phyloP scores from a whole-genome alignment of 2,797 vertebrate genomes.

The Brachyalestes nurse region DNA sequence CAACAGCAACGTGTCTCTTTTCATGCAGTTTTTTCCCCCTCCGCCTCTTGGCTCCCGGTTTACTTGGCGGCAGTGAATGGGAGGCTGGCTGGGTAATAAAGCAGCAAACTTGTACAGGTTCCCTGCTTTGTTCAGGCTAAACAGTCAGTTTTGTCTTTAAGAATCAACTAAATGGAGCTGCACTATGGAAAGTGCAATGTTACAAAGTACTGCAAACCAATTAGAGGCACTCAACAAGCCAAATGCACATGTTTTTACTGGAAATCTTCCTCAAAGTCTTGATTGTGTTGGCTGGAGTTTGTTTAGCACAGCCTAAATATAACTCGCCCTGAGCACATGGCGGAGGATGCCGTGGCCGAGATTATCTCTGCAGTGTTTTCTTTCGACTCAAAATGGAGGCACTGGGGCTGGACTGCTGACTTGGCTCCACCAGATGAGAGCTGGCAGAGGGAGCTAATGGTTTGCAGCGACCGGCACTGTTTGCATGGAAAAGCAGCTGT shows the following conservation, averaged over 20 bases:
- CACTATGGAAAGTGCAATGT: not conserved
- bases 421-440: conserved; percentile 47
- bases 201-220: not conserved
- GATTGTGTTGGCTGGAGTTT: conserved; percentile 6
- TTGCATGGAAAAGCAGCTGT: conserved; percentile 72
- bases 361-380: conserved; percentile 29
- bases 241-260: not conserved
- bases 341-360: conserved; percentile 20
- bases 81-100: conserved; percentile 42
- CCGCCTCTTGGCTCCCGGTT: conserved; percentile 18
- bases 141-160: conserved; percentile 13
- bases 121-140: conserved; percentile 35
- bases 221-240: conserved; percentile 1
- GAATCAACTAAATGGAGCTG: not conserved
- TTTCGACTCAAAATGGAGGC: conserved; percentile 40
- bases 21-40: not conserved
- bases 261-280: not conserved
- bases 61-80: conserved; percentile 31
- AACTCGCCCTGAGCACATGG: not conserved
- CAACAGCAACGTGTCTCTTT: not conserved
- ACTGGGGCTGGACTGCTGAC: conserved; percentile 48
- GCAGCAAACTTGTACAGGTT: conserved; percentile 22
- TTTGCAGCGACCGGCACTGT: conserved; percentile 64
- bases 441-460: conserved; percentile 63
- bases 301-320: conserved; percentile 21